Base-by-base conservation (phyloP, 2,888 invertebrate species). In the Apamea anceps region DNA sequence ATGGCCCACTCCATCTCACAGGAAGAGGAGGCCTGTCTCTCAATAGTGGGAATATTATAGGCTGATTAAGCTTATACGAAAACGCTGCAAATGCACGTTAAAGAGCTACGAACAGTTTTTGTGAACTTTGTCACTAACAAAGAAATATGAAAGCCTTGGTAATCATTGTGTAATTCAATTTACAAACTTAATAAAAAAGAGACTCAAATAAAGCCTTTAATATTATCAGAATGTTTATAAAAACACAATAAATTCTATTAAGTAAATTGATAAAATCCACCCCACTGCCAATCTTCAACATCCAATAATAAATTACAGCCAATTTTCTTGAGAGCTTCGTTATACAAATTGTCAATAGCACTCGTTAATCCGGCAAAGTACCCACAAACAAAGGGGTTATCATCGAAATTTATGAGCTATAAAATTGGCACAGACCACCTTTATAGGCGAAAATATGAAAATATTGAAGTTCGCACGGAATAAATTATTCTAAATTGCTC, bases 401-500 rank as follows among this genome's bases (percentile, higher is more conserved):
- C 90, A 92, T 91, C 89, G 85, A 86, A 93, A 94, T 94, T 94
- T 94, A 94, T 92, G 93, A 92, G 88, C 91, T 89, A 92, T 92
- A 92, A 93, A 94, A 94, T 92, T 89, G 91, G 90, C 89, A 87
- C 84, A 82, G 88, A 89, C 89, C 88, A 91, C 91, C 91, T 91
- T 90, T 91, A 90, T 87, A 90, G 85, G 91, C 87, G 89, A 92
- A 92, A 93, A 93, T 92, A 91, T 91, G 91, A 90, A 92, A 93
- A 91, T 91, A 91, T 90, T 91, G 89, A 88, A 91, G 89, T 92
- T 91, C 81, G 88, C 83, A 86, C 77, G 85, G 90, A 90, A 94
- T 94, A 93, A 93, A 93, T 94, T 92, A 91, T 90, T 82, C 87
- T 87, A 92, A 93, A 94, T 94, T 91, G 92, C 88, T 87, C 86